phyloP scores from a whole-genome alignment of 2,888 invertebrate genomes.

The Lydus trimaculatus region DNA sequence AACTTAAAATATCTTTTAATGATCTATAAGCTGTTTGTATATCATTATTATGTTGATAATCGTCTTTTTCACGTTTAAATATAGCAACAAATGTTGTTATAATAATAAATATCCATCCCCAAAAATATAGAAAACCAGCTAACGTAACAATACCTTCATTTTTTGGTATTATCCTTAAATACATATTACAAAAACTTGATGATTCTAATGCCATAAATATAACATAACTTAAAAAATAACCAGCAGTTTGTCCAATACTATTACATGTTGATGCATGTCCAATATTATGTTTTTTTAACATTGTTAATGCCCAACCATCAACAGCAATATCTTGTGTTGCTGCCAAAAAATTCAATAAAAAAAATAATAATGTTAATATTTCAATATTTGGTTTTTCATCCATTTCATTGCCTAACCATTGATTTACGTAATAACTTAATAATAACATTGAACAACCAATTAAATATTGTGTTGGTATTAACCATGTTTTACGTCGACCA shows the following conservation, averaged over 20 bases:
- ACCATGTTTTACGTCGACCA: conserved; percentile 94
- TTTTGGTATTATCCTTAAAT: conserved; percentile 76
- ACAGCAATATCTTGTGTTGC: conserved; percentile 99
- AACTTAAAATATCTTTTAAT: conserved; percentile 80
- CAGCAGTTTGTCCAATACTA: conserved; percentile 97
- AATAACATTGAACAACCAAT: conserved; percentile 90
- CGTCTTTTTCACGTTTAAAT: conserved; percentile 81
- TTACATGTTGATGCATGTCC: conserved; percentile 99
- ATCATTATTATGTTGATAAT: conserved; percentile 60
- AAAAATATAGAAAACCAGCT: conserved; percentile 88
- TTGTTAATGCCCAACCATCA: conserved; percentile 99
- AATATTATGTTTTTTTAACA: conserved; percentile 95
- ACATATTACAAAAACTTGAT: conserved; percentile 93
- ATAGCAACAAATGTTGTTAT: conserved; percentile 90
- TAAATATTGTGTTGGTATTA: conserved; percentile 93
- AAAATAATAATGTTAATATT: conserved; percentile 85
- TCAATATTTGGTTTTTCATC: conserved; percentile 71
- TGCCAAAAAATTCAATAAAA: conserved; percentile 92
- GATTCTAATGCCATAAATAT: conserved; percentile 97
- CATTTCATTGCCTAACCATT: conserved; percentile 74
- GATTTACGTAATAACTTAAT: conserved; percentile 73
- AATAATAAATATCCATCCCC: conserved; percentile 91
- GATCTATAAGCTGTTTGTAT: conserved; percentile 81
- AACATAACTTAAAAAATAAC: conserved; percentile 96
- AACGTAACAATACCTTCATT: conserved; percentile 65